Base-by-base conservation (phyloP, 2,888 invertebrate species). In the Lasiommata megera region DNA sequence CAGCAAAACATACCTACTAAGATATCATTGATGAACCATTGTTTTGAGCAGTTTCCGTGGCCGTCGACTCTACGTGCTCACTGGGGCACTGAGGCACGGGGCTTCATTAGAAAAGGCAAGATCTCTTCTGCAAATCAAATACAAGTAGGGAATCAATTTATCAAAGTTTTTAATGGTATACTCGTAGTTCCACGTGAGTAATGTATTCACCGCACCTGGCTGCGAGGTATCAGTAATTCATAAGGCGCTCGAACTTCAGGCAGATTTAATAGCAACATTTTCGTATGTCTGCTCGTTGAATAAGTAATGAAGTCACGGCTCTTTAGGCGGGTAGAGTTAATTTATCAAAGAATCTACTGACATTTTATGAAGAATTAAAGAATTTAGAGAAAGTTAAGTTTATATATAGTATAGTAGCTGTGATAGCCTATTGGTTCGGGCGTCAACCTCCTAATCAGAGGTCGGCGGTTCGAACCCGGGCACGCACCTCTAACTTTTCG, bases 181-280 rank as follows among this genome's bases (percentile, higher is more conserved):
- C n/a, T 38, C 1, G 8, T n/a, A 12, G 40, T 18, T 11, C 6
- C 11, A 1, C n/a, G 18, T 18, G 18, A 41, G 18, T 46, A 46
- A 16, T 9, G 29, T 31, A 46, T 46, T 46, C 47, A 34, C 18
- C 34, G 17, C 47, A 34, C 34, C 47, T 34, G 31, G 18, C 17
- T 11, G 34, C 11, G 29, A 34, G 34, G 31, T 38, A 51, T 51
- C 29, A 51, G 38, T 38, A 38, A 51, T 51, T 51, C 51, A 51
- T 29, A 29, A 51, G 47, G 17, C 18, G 47, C 50, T 23, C 52
- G 41, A 41, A 31, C 37, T 52, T 16, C n/a, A 23, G 28, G 38
- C 51, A 29, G 51, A 51, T 51, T 51, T 51, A 51, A 51, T 51
- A 51, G 40, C 52, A 52, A 40, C 52, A 52, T 41, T 52, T 52